Base-by-base conservation (phyloP, 2,797 vertebrate genomes). In the Saxicola maurus region DNA sequence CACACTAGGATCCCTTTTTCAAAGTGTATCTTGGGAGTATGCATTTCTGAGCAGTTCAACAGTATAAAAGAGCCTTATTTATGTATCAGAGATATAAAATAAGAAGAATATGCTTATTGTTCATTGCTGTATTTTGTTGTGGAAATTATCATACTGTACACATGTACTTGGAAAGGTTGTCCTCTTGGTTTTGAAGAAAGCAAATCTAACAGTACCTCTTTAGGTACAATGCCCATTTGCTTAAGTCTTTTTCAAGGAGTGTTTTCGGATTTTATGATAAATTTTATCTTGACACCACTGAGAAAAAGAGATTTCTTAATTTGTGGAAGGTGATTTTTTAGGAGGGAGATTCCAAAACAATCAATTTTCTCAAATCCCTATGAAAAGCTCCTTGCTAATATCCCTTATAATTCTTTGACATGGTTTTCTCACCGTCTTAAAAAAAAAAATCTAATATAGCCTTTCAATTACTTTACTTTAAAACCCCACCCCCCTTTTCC, bases 1-100 rank as follows among this genome's bases (percentile, higher is more conserved):
- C 89, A 95, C 87, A 96, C 90, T 91, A 95, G 87, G 90, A 96
- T 92, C 88, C 94, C 92, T 94, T 94, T 94, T 91, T 92, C 95
- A 94, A 93, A 92, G 89, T 92, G 85, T 94, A 81, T 92, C 89
- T 94, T 83, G 72, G 61, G 65, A 85, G 72, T 90, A 93, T 24
- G 46, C 60, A 61, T 69, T 92, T 92, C 68, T 85, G 72, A 88
- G 71, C 43, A 81, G 72, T 72, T 89, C 56, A 84, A 24, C 27
- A 61, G 53, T 7, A 23, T 37, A 46, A 64, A 3, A 77, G n/a
- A 87, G 61, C 35, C 59, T 91, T 73, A 86, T 71, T 83, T 73
- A 80, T 4, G 5, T 59, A 61, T 64, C 53, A 65, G 38, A 92
- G 55, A 68, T 61, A 33, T 11, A 2, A 52, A 66, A 43, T 46